Base-by-base conservation (phyloP, 2,888 invertebrate species). In the Cepaea hortensis region DNA sequence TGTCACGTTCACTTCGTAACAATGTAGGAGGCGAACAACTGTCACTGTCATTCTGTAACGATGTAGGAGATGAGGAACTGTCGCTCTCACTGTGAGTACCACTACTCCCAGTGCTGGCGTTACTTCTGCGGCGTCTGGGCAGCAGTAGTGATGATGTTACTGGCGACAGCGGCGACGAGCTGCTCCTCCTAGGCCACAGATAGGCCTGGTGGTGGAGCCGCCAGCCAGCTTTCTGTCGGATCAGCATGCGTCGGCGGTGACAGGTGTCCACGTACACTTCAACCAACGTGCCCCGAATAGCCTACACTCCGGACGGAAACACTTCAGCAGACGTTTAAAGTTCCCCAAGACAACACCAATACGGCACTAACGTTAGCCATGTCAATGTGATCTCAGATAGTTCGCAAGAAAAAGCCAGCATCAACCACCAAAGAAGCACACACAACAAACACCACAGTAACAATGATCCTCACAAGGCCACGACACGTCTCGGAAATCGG, bases 131-230 rank as follows among this genome's bases (percentile, higher is more conserved):
- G 15, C 85, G 85, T 7, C 70, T 77, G 11, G 85, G 85, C 48
- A 85, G 55, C 11, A 77, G 85, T 9, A 50, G 7, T 3, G 79
- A 18, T 3, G 79, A 15, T 4, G 70, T 9, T 35, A 55, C 11
- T 11, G 65, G 50, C 4, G 79, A 85, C 23, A 70, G 65, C 20
- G 86, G 82, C 4, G 77, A 68, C 3, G 77, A 4, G 35, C 76
- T 70, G 75, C 55, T 62, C 46, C 82, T 62, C 50, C 82, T 82
- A 35, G 86, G 86, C 86, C 86, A 86, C 13, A 86, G 86, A 70
- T 82, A 86, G 81, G 86, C 82, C 82, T 86, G 86, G 77, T 86
- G 86, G 55, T 86, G 86, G 20, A 86, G 65, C 76, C 82, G 76
- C 86, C 86, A 86, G 35, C 86, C 82, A 15, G 86, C 82, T 75